Base-by-base conservation (phyloP, 2,113 vertebrate species). In the Pampusana beccarii region DNA sequence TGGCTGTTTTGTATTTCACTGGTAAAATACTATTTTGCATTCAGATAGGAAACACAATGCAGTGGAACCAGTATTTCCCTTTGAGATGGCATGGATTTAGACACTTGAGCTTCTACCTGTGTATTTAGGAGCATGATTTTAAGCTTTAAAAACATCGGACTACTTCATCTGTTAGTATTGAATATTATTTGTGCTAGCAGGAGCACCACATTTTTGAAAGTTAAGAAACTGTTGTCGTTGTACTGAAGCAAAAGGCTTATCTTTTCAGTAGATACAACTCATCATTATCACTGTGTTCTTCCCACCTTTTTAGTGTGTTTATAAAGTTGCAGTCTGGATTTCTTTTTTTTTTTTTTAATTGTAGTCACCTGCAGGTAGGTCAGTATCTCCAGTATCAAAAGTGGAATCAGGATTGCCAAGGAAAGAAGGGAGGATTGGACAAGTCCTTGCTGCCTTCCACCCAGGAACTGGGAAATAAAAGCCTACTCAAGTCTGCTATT, bases 371-470 rank as follows among this genome's bases (percentile, higher is more conserved):
- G 65, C 88, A 93, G 66, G 71, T 92, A 95, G 84, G 77, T 98
- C 98, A 95, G 24, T 74, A 70, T 87, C 86, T 82, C 64, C 89
- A 75, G 91, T 82, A 77, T 61, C 58, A 74, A 96, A 98, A 97
- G 82, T 50, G 53, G 75, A 86, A 72, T 40, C 62, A 44, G 58
- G 96, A 97, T 60, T 96, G 66, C 56, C 92, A 75, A 57, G 96
- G 97, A 38, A 73, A 95, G 77, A 98, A 96, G 81, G 69, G 66
- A 73, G 95, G 98, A n/a, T 9, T 78, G 57, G 94, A 95, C 60
- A 97, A 94, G 82, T 58, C 77, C 18, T 81, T 57, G 10, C 58
- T 82, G 54, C 74, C 91, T 85, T 77, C 75, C 46, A 91, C 57
- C 40, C 95, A 92, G 40, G 64, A 73, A 67, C 48, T 54, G 62